These are phyloP conservation scores for Vireo altiloquus DNA, from an alignment of 2,113 vertebrate genomes.

Conservation along the genomic window DNA sequence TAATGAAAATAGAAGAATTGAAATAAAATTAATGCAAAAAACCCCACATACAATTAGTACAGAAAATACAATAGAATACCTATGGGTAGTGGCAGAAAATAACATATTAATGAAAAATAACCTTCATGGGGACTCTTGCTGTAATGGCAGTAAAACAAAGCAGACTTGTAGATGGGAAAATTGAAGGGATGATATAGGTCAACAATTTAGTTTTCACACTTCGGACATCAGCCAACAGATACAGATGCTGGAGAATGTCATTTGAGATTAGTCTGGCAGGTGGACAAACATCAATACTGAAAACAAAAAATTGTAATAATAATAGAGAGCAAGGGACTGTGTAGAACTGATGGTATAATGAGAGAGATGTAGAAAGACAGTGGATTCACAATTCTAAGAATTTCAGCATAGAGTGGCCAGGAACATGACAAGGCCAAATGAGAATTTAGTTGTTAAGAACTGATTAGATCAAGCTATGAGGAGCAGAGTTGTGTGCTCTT, in stretches of 20 bases:
- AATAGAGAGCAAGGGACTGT: not conserved
- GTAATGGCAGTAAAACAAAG: not conserved
- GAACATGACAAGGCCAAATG: not conserved
- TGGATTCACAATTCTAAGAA: not conserved
- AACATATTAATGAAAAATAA: not conserved
- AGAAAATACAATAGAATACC: not conserved
- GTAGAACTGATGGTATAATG: not conserved
- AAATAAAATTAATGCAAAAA: not conserved
- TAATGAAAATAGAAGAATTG: not conserved
- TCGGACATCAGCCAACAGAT: not conserved
- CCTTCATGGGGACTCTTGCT: not conserved
- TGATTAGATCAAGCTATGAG: not conserved
- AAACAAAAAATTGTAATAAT: not conserved
- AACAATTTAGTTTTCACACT: not conserved
- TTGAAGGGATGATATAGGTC: not conserved
- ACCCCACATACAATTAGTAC: not conserved
- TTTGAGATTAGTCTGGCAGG: not conserved
- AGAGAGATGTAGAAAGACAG: not conserved
- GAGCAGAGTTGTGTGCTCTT: not conserved
- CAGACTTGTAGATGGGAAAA: not conserved
- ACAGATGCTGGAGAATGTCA: not conserved
- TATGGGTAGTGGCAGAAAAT: not conserved
- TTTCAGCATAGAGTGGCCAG: not conserved
- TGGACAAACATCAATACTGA: not conserved
- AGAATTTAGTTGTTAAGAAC: not conserved